Conservation (phyloP, 1,140 invertebrate species). For the Solen grandis region DNA sequence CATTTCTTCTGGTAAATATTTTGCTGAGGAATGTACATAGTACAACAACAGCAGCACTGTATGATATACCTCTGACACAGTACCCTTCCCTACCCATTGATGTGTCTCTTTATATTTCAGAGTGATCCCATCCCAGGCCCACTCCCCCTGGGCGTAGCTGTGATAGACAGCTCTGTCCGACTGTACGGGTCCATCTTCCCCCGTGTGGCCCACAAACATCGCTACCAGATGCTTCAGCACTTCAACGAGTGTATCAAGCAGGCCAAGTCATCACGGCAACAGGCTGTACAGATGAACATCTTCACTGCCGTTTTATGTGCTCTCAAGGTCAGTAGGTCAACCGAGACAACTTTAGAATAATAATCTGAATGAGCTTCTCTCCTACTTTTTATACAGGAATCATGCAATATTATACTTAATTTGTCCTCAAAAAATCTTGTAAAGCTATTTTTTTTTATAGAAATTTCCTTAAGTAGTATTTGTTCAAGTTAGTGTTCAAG, state of each 20-base stretch:
- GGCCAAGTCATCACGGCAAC: constrained; percentile 94
- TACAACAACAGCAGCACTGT: too few relatives aligned
- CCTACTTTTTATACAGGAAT: too few relatives aligned
- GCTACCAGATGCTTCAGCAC: constrained; percentile 97
- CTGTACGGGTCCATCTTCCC: constrained; percentile 97
- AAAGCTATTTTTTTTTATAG: too few relatives aligned
- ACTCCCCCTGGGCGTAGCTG: constrained; percentile 96
- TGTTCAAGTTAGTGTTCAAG: too few relatives aligned
- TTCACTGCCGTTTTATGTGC: constrained; percentile 96
- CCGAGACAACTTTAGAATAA: not conserved
- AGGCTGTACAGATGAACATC: constrained; percentile 98
- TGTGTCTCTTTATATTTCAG: constrained; percentile 61
- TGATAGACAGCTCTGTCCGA: constrained; percentile 95
- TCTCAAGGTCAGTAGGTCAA: constrained; percentile 84
- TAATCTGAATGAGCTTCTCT: too few relatives aligned
- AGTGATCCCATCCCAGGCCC: constrained; percentile 87
- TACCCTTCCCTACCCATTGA: too few relatives aligned
- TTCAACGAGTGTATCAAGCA: constrained; percentile 96
- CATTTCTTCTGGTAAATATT: too few relatives aligned
- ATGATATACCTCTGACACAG: too few relatives aligned
- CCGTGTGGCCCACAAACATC: constrained; percentile 95
- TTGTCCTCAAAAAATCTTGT: too few relatives aligned
- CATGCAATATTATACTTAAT: too few relatives aligned
- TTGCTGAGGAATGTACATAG: too few relatives aligned
- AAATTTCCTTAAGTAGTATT: too few relatives aligned